Evolutionary conservation across 2,888 invertebrate genomes (phyloP), one percentile per base, ranked within the genome.

Genomic region (Yponomeuta evonymella): DNA sequence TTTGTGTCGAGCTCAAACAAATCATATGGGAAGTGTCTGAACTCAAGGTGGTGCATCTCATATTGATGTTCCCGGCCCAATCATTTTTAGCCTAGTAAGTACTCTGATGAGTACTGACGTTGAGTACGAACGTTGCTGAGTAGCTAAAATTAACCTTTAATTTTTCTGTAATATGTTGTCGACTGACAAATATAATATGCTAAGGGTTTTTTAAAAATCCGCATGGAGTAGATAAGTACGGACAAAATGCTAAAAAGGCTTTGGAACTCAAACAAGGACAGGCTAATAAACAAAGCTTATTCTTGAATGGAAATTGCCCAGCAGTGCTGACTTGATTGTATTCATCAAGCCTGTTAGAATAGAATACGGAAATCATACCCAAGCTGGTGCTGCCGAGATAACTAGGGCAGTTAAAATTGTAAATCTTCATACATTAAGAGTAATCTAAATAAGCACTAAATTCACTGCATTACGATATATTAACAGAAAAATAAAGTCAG

Each of bases 241-340:
- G 43, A 43, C 43, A 8, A 15, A 58, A 58, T 12, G 4, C 51
- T 58, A 58, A 79, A 77, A 79, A 79, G 77, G 77, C 78, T 79
- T 79, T 80, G 76, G 71, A 74, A 73, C 65, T 65, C 70, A 70
- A 71, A 73, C 79, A 80, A 80, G 80, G 80, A 78, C 78, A 75
- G 73, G 43, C 23, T 68, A 10, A 30, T 30, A 23, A 43, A 48
- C 29, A 33, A 65, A 65, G 65, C 23, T 48, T 65, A 12, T 65
- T 33, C 65, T 48, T 67, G 67, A 67, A 67, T 67, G 67, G 67
- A 43, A 67, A 67, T 48, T 43, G 67, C 23, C 65, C 5, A 8
- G 43, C 9, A 8, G 43, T 30, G 33, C 48, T 12, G 51, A 15
- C 51, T 58, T 58, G 51, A 58, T 12, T 15, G 51, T 58, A 58